These are phyloP conservation scores for Eupristina koningsbergeri DNA, from an alignment of 1,140 invertebrate species.

Conservation along the genomic window DNA sequence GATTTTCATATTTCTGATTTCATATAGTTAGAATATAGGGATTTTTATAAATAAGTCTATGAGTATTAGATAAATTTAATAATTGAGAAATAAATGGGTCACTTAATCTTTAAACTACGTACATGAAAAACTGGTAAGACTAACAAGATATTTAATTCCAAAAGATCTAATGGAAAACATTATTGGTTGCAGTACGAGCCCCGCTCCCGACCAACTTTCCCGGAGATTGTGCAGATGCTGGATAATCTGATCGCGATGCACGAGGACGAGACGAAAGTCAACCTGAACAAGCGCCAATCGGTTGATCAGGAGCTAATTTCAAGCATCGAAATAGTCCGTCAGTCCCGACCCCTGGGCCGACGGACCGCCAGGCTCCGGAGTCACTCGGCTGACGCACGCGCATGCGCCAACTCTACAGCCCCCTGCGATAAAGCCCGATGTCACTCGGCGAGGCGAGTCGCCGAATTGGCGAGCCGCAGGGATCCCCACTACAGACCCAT, in stretches of 20 bases:
- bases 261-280: conserved; percentile 63
- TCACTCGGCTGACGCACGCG: conserved; percentile 67
- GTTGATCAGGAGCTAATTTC: conserved; percentile 66
- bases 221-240: conserved; percentile 79
- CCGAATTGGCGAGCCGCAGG: conserved; percentile 84
- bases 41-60: no score
- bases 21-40: no score
- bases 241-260: conserved; percentile 70
- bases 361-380: conserved; percentile 61
- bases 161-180: background rate
- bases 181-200: conserved; percentile 82
- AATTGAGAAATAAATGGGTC: no score
- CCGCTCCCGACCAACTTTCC: conserved; percentile 87
- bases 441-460: conserved; percentile 76
- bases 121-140: background rate
- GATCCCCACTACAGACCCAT: conserved; percentile 85
- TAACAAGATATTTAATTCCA: no score
- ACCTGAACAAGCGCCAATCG: conserved; percentile 61
- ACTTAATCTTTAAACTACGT: no score
- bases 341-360: conserved; percentile 61
- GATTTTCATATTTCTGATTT: no score
- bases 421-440: conserved; percentile 83
- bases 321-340: conserved; percentile 66
- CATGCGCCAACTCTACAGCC: conserved; percentile 65
- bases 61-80: no score